These are phyloP conservation scores for Macaca nemestrina DNA, from an alignment of 2,113 vertebrate species.

Conservation along the genomic window DNA sequence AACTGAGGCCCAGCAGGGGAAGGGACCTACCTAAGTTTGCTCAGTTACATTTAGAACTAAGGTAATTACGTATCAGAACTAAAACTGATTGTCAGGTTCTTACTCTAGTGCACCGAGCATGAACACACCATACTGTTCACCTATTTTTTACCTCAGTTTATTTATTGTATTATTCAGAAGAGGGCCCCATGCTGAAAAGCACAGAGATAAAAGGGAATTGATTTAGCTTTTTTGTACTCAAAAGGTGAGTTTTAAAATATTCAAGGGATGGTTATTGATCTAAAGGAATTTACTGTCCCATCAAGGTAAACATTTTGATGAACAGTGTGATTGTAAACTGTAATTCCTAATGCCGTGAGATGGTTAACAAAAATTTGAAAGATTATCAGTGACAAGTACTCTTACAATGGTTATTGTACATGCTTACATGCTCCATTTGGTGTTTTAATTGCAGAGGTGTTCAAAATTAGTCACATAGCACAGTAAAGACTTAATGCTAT, in stretches of 20 bases:
- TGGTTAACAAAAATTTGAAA: conserved; percentile 62
- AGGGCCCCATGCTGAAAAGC: not conserved
- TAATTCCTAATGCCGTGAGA: conserved; percentile 72
- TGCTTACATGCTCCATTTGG: not conserved
- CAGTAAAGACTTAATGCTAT: not conserved
- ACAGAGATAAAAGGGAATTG: not conserved
- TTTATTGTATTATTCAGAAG: not conserved
- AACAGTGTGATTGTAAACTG: conserved; percentile 79
- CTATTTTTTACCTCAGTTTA: not conserved
- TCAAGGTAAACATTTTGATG: conserved; percentile 82
- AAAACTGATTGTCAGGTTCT: not conserved
- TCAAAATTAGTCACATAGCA: not conserved
- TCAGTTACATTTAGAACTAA: not conserved
- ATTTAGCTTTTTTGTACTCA: not conserved
- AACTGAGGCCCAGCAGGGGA: no score
- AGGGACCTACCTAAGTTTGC: not conserved
- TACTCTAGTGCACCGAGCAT: not conserved
- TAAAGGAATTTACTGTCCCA: conserved; percentile 81
- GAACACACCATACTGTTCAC: not conserved
- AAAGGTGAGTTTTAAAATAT: not conserved
- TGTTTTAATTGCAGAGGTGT: not conserved
- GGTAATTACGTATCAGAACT: not conserved
- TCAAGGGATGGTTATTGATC: conserved; percentile 22
- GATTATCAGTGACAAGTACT: conserved; percentile 72
- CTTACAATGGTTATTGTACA: conserved; percentile 30